Percentiles rank a stretch among this genome's conserved stretches.
These are phyloP conservation scores for Serinus canaria DNA, from an alignment of 2,113 vertebrate genomes.

Conservation along the genomic window DNA sequence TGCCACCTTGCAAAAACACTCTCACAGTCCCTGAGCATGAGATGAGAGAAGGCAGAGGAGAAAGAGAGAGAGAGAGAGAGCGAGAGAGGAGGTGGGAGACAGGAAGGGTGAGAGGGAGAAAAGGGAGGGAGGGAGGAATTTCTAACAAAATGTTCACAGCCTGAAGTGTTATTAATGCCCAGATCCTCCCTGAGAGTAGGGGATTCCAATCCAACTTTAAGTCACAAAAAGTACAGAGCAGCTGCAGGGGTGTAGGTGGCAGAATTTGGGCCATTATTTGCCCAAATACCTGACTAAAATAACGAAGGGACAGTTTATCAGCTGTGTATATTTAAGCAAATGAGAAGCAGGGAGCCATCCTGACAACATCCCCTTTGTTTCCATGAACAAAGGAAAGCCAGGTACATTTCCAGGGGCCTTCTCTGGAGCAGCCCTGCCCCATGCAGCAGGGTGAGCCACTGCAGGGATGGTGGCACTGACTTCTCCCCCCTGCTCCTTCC, in stretches of 20 bases:
- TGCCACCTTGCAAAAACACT: not conserved
- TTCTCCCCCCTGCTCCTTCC: not conserved
- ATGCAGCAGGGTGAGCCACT: not conserved
- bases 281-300: fast-evolving
- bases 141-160: not conserved
- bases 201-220: not conserved
- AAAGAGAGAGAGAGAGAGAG: not conserved
- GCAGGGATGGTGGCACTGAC: not conserved
- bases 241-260: fast-evolving
- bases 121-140: not conserved
- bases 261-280: not conserved
- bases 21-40: not conserved
- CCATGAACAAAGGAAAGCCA: not conserved
- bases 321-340: not conserved
- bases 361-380: not conserved
- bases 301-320: not conserved
- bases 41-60: not conserved
- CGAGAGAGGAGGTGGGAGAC: fast-evolving
- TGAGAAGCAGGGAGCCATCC: not conserved
- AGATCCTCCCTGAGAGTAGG: not conserved
- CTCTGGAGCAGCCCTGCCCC: not conserved
- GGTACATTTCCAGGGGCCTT: not conserved
- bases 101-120: not conserved
- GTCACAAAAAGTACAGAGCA: not conserved
- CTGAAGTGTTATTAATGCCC: not conserved